Percentiles rank a stretch among this genome's conserved stretches.
Conservation (phyloP, 2,113 vertebrate species). For the Elaphurus davidianus region DNA sequence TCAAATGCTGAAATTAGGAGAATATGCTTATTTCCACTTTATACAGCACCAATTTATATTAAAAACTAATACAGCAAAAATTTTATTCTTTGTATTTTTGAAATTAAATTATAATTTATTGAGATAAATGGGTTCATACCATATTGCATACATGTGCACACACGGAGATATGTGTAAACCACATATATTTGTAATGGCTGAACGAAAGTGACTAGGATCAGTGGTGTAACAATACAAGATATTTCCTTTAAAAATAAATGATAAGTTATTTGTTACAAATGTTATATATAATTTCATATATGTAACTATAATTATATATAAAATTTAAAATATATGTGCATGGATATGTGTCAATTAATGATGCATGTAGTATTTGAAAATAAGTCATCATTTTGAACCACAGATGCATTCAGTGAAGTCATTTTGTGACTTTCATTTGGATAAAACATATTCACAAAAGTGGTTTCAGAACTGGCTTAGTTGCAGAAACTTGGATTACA, state of each 20-base stretch:
- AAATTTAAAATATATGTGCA: not conserved
- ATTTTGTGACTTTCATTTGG: not conserved
- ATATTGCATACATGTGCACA: not conserved
- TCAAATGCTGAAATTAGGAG: not conserved
- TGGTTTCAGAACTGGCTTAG: not conserved
- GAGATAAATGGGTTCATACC: not conserved
- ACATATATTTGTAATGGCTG: not conserved
- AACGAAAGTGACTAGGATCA: not conserved
- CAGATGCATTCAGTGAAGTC: not conserved
- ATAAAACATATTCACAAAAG: not conserved
- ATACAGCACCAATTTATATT: not conserved
- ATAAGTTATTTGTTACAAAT: not conserved
- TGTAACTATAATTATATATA: not conserved
- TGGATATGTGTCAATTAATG: not conserved
- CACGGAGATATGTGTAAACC: not conserved
- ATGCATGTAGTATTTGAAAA: not conserved
- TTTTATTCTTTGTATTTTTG: not conserved
- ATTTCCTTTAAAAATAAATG: not conserved
- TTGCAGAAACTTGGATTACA: not conserved
- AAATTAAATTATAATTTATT: not conserved
- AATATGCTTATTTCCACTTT: not conserved
- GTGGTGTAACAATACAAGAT: not conserved
- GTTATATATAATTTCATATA: not conserved
- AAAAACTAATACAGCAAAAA: not conserved
- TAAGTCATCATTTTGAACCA: not conserved